Evolutionary conservation across 2,113 vertebrate species (phyloP), one percentile per base, ranked within the genome.

Genomic region (Gymnogyps californianus): DNA sequence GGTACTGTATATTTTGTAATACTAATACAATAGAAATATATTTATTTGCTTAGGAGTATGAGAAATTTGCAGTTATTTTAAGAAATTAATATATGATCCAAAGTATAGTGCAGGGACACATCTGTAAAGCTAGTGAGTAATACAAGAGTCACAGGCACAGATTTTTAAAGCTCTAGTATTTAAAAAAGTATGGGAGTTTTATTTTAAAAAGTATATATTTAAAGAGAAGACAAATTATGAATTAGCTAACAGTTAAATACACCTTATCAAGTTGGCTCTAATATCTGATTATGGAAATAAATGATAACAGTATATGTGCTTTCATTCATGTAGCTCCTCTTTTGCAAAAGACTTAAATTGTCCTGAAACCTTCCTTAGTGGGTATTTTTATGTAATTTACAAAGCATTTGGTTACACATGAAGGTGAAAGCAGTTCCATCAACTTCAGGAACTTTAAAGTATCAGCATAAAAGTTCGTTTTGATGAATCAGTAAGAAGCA

Each of bases 121-220:
- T 40, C 40, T 36, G 2, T 87, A 72, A 85, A 72, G 9, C 19
- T 46, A 55, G 11, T 64, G 40, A 61, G 15, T 77, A 61, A 59
- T 46, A 28, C 34, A 44, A 38, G 13, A 78, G 32, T 52, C 42
- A 57, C 40, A 57, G 26, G 11, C 51, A 67, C 28, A 69, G n/a
- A 40, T 78, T 83, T 94, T 62, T 76, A 69, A 77, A 90, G 13
- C 11, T 36, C 10, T 42, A n/a, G 3, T 34, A 69, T 40, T 90
- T 87, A 16, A 28, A 29, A 49, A 20, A 36, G 8, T 57, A 25
- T 62, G 9, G 16, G 3, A 0, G 1, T 1, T 55, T 57, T 57
- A 52, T 70, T 83, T 76, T 78, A 2, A 38, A 65, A 70, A 40
- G 17, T 55, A 16, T 36, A 6, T 59, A 20, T 55, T 75, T 49